Evolutionary conservation across 2,797 vertebrate species (phyloP), one percentile per base, ranked within the genome.

Genomic region (Ctenosaura bakeri): DNA sequence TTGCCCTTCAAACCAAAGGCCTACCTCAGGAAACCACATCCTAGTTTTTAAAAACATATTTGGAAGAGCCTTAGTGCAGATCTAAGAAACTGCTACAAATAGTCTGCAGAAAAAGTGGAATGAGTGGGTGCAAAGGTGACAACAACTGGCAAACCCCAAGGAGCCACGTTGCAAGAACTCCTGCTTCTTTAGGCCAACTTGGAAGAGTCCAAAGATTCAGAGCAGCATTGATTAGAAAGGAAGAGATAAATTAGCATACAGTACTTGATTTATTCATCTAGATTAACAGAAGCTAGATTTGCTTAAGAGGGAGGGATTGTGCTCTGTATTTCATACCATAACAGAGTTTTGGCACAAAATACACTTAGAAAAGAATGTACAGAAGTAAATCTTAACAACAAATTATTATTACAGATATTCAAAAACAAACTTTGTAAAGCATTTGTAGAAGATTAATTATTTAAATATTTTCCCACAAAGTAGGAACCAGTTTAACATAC

Each of bases 321-420:
- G 79, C 3, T 38, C 20, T 54, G 7, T 88, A 89, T 85, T 88
- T 69, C 80, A 84, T 74, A 85, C 83, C 50, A 1, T 26, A 29
- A 9, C 7, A 24, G 77, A 26, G 26, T 54, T 74, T 92, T 88
- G 74, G 76, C 89, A 78, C 26, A 94, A 91, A 93, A 90, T 87
- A 91, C 93, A 73, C 79, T 82, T 89, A 64, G 89, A 83, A 90
- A 95, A 92, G 0, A 46, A 71, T 2, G 89, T 94, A 88, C 92
- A n/a, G 0, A 89, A 88, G 90, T 87, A 90, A 76, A 54, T 9
- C 7, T 92, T 93, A 87, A 16, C 90, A 85, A 95, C 50, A 81
- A 54, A 81, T 90, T 94, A 24, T 42, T 90, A 71, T 86, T 86
- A 85, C 86, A 91, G 56, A 66, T 83, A 94, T 84, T 84, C 91